Conservation (phyloP, 2,888 invertebrate genomes). For the Temnothorax unifasciatus region DNA sequence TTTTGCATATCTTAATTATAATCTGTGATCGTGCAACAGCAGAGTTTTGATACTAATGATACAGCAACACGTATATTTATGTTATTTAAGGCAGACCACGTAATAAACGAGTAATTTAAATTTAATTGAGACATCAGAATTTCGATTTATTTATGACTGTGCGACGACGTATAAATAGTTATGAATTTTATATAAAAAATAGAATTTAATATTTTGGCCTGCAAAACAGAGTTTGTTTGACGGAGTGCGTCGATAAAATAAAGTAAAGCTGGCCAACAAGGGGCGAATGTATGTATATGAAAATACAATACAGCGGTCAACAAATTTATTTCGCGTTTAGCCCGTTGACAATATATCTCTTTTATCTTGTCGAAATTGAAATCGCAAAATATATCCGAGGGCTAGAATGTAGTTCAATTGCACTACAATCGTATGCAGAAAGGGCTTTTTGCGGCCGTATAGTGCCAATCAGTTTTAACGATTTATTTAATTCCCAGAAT, state of each 20-base stretch:
- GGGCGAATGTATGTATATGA: constrained; percentile 26
- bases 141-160: background rate
- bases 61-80: background rate
- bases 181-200: constrained; percentile 40
- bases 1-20: background rate
- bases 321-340: constrained; percentile 52
- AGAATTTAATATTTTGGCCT: constrained; percentile 44
- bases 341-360: constrained; percentile 50
- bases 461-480: constrained; percentile 30
- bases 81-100: background rate
- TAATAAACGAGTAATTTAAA: background rate
- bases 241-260: constrained; percentile 42
- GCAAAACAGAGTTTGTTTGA: constrained; percentile 27
- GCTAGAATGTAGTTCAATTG: constrained; percentile 11
- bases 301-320: constrained; percentile 50
- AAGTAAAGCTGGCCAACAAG: constrained; percentile 15
- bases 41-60: background rate
- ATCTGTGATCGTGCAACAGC: background rate
- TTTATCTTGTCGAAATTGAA: constrained; percentile 55
- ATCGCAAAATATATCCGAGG: constrained; percentile 42
- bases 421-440: constrained; percentile 19
- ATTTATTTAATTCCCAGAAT: constrained; percentile 32
- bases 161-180: background rate
- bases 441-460: constrained; percentile 15
- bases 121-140: constrained; percentile 36